Base-by-base conservation (phyloP, 2,888 invertebrate genomes). In the Andrena bucephala region DNA sequence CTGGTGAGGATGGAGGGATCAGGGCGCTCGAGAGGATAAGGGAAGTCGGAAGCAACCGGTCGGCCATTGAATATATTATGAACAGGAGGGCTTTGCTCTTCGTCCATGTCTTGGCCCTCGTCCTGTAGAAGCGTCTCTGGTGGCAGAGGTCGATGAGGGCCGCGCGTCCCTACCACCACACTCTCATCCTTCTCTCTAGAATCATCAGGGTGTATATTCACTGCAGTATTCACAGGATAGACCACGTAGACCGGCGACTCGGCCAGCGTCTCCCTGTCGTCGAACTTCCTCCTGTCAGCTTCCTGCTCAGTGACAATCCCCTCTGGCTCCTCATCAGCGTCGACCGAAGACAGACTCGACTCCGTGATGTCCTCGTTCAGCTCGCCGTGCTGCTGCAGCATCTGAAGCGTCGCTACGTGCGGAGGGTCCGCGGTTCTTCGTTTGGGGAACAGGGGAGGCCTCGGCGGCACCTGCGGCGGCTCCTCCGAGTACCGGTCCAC, bases 351-450 rank as follows among this genome's bases (percentile, higher is more conserved):
- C 1, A 33, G n/a, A 59, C 42, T 82, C 0, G 66, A 0, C 27
- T 84, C 84, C 2, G 80, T 84, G 4, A 85, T 72, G 0, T 87
- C 89, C 4, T 88, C 90, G 20, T 90, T 91, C 27, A 89, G 75
- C 16, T 91, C 92, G 0, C 91, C 91, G 6, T 91, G 93, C 68
- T 94, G 94, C 89, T 96, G 96, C 63, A 96, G 95, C 96, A 96
- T 96, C 93, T 96, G 96, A 48, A 96, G 91, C 0, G 96, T 96
- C 13, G 96, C 95, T 0, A 96, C 95, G 80, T 94, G 94, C 0
- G 95, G 95, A 33, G 95, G 95, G 10, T 95, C 93, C 1, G 93
- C 88, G 8, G 91, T 93, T 84, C 94, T 92, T 71, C 94, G 92
- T 70, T 94, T 95, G 0, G 94, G 92, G 33, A 90, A 94, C 24